These are phyloP conservation scores for Reticulitermes lucifugus DNA, from an alignment of 2,888 invertebrate species.

Conservation along the genomic window DNA sequence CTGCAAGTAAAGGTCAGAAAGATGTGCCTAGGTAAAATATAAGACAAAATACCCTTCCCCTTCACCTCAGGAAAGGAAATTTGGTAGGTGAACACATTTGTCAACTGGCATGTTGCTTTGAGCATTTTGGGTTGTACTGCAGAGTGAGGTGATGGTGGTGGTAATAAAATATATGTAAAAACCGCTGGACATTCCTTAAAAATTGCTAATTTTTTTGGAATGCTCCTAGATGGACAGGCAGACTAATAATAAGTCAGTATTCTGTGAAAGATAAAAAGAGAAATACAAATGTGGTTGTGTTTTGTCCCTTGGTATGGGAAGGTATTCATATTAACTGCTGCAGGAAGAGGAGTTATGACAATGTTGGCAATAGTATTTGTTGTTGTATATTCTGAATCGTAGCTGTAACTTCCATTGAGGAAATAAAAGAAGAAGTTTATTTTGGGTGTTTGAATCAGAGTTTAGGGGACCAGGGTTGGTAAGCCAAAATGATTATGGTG, in stretches of 20 bases:
- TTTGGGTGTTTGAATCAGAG: constrained; percentile 53
- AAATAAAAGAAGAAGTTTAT: constrained; percentile 47
- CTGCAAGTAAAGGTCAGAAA: background rate
- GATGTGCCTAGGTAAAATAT: constrained; percentile 31
- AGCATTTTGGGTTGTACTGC: constrained; percentile 31
- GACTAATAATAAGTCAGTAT: constrained; percentile 38
- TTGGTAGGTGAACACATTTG: background rate
- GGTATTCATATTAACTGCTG: constrained; percentile 30
- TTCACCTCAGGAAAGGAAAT: constrained; percentile 21
- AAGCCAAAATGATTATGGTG: constrained; percentile 62
- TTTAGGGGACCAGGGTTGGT: constrained; percentile 66
- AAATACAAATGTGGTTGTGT: constrained; percentile 35
- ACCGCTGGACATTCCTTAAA: constrained; percentile 47
- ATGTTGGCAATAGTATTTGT: constrained; percentile 52
- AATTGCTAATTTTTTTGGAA: constrained; percentile 34
- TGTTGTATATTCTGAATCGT: constrained; percentile 48
- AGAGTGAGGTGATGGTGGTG: constrained; percentile 3
- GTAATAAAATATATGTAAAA: constrained; percentile 30
- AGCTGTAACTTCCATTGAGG: constrained; percentile 43
- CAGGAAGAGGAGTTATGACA: background rate
- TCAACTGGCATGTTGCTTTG: constrained; percentile 2
- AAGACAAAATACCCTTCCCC: constrained; percentile 21
- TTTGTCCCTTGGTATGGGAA: constrained; percentile 30
- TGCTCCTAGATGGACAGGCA: constrained; percentile 22
- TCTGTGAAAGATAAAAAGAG: background rate